These are phyloP conservation scores for Tetrao urogallus DNA, from an alignment of 2,113 vertebrate species.

Conservation along the genomic window DNA sequence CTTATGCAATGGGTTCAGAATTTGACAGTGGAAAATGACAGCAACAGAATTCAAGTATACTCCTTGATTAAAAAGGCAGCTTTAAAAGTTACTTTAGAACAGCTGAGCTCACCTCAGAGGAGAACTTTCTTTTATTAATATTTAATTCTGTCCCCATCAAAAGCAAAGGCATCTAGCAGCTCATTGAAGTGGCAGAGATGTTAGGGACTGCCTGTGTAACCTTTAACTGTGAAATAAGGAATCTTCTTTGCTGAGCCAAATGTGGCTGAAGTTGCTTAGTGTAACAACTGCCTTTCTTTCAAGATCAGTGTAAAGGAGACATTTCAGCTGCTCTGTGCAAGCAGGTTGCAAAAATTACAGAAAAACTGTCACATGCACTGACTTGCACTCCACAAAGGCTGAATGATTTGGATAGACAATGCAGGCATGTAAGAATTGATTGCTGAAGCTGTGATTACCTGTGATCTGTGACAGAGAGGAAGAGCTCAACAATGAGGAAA, in stretches of 20 bases:
- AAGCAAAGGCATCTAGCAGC: not conserved
- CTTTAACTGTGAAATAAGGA: not conserved
- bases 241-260: not conserved
- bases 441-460: slow-evolving; percentile 27
- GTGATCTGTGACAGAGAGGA: not conserved
- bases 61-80: not conserved
- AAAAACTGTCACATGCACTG: not conserved
- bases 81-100: not conserved
- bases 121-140: not conserved
- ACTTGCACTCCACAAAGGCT: not conserved
- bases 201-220: not conserved
- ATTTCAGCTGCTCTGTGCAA: not conserved
- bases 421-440: slow-evolving; percentile 13
- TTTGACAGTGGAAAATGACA: not conserved
- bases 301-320: not conserved
- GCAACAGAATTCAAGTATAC: not conserved
- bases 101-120: not conserved
- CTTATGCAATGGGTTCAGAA: not conserved
- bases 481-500: not conserved
- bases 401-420: not conserved
- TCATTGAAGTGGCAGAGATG: not conserved
- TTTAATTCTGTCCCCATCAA: not conserved
- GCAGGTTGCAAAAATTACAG: not conserved
- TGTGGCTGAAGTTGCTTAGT: not conserved
- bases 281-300: not conserved